A percentile compares a stretch with the other conserved stretches of the same genome.
These are phyloP conservation scores for Pristionchus maxplancki DNA, from an alignment of 2,888 invertebrate species.

Conservation along the genomic window DNA sequence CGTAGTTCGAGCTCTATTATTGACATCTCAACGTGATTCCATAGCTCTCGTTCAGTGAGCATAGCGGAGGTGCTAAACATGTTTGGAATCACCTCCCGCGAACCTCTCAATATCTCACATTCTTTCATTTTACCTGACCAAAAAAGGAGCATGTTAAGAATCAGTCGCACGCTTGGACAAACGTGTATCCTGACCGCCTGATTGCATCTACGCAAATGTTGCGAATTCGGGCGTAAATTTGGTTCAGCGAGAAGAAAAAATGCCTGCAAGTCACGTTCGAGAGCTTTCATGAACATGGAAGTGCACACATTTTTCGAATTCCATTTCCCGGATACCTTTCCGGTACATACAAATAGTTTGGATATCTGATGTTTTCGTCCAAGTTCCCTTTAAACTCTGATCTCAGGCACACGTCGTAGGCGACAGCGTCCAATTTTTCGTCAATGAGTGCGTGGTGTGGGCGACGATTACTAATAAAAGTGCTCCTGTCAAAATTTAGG, in stretches of 20 bases:
- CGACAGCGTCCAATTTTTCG: constrained; percentile 99
- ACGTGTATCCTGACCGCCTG: not conserved
- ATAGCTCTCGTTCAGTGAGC: not conserved
- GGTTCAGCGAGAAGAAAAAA: not conserved
- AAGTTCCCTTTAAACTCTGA: no score
- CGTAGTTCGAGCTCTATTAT: no score
- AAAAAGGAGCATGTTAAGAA: not conserved
- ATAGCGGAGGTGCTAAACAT: not conserved
- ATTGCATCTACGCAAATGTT: not conserved
- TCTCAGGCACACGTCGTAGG: constrained; percentile 98
- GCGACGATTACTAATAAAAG: constrained; percentile 57
- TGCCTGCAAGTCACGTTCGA: not conserved
- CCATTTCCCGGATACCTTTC: no score
- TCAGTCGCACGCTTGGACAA: not conserved
- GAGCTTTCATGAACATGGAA: not conserved
- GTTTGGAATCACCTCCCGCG: not conserved
- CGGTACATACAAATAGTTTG: no score
- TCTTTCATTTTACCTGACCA: not conserved
- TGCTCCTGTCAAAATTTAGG: not conserved
- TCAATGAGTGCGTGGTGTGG: constrained; percentile 83
- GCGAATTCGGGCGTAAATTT: not conserved
- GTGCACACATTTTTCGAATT: not conserved
- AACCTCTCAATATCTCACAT: not conserved
- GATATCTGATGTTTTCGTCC: no score
- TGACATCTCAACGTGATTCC: not conserved